Conservation (phyloP, 2,888 invertebrate genomes). For the Oegoconia quadripuncta region DNA sequence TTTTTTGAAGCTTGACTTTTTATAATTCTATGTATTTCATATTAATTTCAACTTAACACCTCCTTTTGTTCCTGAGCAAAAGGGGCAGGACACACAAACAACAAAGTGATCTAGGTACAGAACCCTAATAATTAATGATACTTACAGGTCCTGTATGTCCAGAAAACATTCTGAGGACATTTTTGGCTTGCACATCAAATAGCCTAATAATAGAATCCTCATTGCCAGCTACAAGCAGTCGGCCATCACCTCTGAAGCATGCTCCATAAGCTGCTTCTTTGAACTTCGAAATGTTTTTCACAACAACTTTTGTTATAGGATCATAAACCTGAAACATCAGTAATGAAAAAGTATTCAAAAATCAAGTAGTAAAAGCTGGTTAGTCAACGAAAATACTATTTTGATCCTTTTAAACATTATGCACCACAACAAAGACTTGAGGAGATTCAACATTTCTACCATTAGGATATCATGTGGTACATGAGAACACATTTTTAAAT, state of each 20-base stretch:
- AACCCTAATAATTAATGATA: conserved; percentile 17
- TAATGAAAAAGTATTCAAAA: not conserved
- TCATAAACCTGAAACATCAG: conserved; percentile 83
- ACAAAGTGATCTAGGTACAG: too few relatives aligned
- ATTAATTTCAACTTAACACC: too few relatives aligned
- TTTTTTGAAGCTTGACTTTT: too few relatives aligned
- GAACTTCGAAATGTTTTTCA: conserved; percentile 90
- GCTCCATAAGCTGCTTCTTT: conserved; percentile 92
- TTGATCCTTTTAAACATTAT: too few relatives aligned
- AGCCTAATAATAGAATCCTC: conserved; percentile 92
- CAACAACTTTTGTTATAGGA: conserved; percentile 89
- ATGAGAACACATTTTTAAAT: not conserved
- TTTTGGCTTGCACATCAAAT: conserved; percentile 92
- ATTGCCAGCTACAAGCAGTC: conserved; percentile 91
- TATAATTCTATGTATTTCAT: too few relatives aligned
- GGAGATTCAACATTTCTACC: too few relatives aligned
- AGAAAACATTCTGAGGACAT: conserved; percentile 89
- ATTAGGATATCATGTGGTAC: not conserved
- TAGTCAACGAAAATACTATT: too few relatives aligned
- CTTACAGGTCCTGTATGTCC: conserved; percentile 87
- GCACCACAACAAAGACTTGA: too few relatives aligned
- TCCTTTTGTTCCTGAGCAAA: too few relatives aligned
- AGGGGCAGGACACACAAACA: too few relatives aligned
- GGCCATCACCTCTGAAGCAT: conserved; percentile 88
- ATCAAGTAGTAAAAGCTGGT: not conserved